Percentiles rank a stretch among this genome's conserved stretches.
Conservation (phyloP, 1,140 invertebrate species). For the roundworm (Caenorhabditis elegans) region WBcel235 BX284605.5:11147001-11147500, state of each 20-base stretch:
- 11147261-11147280: not conserved
- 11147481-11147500: not conserved
- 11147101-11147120: not conserved
- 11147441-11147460: not conserved
- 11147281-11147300: slow-evolving; percentile 21
- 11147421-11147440: slow-evolving; percentile 10
- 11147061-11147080: not conserved
- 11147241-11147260: not conserved
- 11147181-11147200: not conserved
- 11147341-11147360: slow-evolving; percentile 22
- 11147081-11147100: slow-evolving; percentile 12
- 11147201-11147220: not conserved
- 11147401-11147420: slow-evolving; percentile 7
- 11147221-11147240: not conserved
- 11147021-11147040: not conserved
- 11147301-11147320: not conserved
- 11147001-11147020: not conserved
- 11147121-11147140: not conserved
- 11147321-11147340: slow-evolving; percentile 22
- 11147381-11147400: slow-evolving; percentile 19
- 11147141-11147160: not conserved
- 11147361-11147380: slow-evolving; percentile 20
- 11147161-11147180: not conserved
- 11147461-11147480: not conserved
- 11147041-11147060: not conserved